Evolutionary conservation across 1,140 invertebrate genomes (phyloP), one percentile per base, ranked within the genome.

Genomic region (Copidosoma floridanum): DNA sequence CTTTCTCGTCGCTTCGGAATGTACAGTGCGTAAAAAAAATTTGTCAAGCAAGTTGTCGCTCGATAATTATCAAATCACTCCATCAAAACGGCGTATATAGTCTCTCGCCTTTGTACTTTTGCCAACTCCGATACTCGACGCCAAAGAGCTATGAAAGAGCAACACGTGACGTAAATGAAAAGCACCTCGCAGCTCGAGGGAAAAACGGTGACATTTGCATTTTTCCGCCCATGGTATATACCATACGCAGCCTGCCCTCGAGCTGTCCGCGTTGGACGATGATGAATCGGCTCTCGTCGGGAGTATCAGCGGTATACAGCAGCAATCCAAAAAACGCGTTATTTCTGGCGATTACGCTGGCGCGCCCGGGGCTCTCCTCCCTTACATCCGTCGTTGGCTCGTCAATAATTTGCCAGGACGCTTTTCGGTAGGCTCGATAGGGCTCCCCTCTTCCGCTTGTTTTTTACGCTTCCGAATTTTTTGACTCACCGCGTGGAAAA

Each of bases 211-310:
- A 58, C 57, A 48, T 51, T 51, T 16, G 26, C 48, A 48, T 44
- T 58, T 58, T 58, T 21, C 27, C 43, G 41, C 44, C 23, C 40
- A n/a, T n/a, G n/a, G n/a, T n/a, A n/a, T n/a, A n/a, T n/a, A n/a
- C n/a, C n/a, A n/a, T n/a, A n/a, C n/a, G n/a, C n/a, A n/a, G n/a
- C 29, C 29, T 32, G 12, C 29, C 6, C 29, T 32, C 29, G 12
- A 29, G 32, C 61, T 57, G 64, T 65, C 57, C 63, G 68, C 58
- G 67, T 67, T 60, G 65, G 68, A 72, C 68, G 69, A 75, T 76
- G 74, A 75, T 76, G 68, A 73, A 77, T 76, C 66, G 71, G 59
- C 23, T 55, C 60, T 12, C 29, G 29, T 12, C 29, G 12, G 29
- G 29, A n/a, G n/a, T n/a, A n/a, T n/a, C n/a, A n/a, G n/a, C n/a